Evolutionary conservation across 2,113 vertebrate genomes (phyloP).

Genomic region (Rhinopomastus cyanomelas): DNA sequence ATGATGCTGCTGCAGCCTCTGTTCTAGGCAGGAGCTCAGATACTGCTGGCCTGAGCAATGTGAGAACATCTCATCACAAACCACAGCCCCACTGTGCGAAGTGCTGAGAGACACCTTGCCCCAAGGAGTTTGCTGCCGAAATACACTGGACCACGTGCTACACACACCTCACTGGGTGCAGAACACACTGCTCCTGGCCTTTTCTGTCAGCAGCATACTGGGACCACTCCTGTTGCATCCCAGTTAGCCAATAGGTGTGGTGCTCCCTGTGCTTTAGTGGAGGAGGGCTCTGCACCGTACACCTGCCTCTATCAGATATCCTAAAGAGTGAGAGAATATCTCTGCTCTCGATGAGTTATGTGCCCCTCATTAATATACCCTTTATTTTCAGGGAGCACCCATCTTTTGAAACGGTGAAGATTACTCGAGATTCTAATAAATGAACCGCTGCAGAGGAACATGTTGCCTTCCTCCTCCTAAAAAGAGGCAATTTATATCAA

Average conservation of each 20-base stretch:
- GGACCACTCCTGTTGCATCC: slow-evolving; percentile 48
- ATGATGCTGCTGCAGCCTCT: accelerated
- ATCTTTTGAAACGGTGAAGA: slow-evolving; percentile 42
- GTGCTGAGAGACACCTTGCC: slow-evolving; percentile 31
- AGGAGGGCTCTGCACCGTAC: slow-evolving; percentile 16
- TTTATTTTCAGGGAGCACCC: slow-evolving; percentile 47
- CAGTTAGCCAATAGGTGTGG: slow-evolving; percentile 43
- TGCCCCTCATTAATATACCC: slow-evolving; percentile 39
- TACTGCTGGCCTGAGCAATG: not conserved
- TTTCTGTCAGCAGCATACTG: slow-evolving; percentile 44
- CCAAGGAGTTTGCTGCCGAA: slow-evolving; percentile 55
- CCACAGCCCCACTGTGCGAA: not conserved
- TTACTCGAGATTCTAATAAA: slow-evolving; percentile 68
- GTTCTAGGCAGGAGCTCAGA: not conserved
- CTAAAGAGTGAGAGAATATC: not conserved
- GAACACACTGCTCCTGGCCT: slow-evolving; percentile 35
- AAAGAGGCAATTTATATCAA: slow-evolving; percentile 71
- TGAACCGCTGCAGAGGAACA: slow-evolving; percentile 62
- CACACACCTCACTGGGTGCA: slow-evolving; percentile 17
- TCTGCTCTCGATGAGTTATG: slow-evolving; percentile 20
- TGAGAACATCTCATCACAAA: not conserved
- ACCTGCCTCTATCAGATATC: slow-evolving; percentile 10
- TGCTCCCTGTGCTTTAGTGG: slow-evolving; percentile 16
- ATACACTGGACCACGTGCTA: slow-evolving; percentile 60
- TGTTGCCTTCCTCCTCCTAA: slow-evolving; percentile 55